These are phyloP conservation scores for Ryuthela nishihirai DNA, from an alignment of 2,888 invertebrate species.

Conservation along the genomic window DNA sequence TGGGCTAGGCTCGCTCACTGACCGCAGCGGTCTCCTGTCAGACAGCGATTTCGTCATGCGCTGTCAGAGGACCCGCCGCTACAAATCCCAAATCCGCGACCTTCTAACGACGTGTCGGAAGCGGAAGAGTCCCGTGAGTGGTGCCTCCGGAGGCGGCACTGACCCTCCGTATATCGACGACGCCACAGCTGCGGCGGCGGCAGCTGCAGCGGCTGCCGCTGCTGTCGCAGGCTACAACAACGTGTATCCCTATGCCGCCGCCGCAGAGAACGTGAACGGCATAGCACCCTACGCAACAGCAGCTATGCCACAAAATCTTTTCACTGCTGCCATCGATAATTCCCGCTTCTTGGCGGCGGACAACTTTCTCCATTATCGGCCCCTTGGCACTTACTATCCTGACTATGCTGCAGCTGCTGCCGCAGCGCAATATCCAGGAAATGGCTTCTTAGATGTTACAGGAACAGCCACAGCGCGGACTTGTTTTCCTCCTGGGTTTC, in stretches of 20 bases:
- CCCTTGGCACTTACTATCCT: constrained; percentile 71
- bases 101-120: constrained; percentile 63
- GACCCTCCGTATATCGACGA: constrained; percentile 20
- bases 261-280: constrained; percentile 53
- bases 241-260: constrained; percentile 55
- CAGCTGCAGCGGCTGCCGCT: constrained; percentile 16
- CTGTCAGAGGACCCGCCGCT: constrained; percentile 74
- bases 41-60: constrained; percentile 40
- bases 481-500: constrained; percentile 27
- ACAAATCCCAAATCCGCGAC: constrained; percentile 89
- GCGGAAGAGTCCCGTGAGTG: constrained; percentile 19
- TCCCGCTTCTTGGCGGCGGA: constrained; percentile 71
- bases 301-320: constrained; percentile 38
- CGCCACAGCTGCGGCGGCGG: constrained; percentile 6
- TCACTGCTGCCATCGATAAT: constrained; percentile 40
- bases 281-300: constrained; percentile 45
- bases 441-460: constrained; percentile 73
- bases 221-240: constrained; percentile 18
- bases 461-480: constrained; percentile 53
- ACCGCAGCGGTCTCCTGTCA: constrained; percentile 36
- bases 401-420: constrained; percentile 59
- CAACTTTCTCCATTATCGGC: constrained; percentile 77
- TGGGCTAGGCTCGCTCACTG: constrained; percentile 77
- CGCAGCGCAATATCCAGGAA: constrained; percentile 52
- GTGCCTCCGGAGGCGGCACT: constrained; percentile 11